phyloP scores from a whole-genome alignment of 2,797 vertebrate species.

The Apodemus agrarius region DNA sequence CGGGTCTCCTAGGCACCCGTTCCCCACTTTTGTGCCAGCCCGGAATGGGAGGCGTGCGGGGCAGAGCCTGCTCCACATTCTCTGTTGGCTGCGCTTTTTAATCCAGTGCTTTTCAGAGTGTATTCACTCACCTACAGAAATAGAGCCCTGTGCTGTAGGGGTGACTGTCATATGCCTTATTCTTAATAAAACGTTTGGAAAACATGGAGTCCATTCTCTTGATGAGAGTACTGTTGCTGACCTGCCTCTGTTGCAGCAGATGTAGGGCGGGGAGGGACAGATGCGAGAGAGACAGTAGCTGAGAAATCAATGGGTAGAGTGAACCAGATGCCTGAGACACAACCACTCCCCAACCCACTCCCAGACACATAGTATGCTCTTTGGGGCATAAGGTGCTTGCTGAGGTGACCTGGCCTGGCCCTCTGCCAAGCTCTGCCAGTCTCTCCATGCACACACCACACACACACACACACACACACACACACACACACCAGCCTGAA shows the following conservation, averaged over 20 bases:
- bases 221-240: background rate
- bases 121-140: constrained; percentile 77
- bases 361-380: background rate
- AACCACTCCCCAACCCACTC: too few species aligned
- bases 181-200: constrained; percentile 85
- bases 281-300: background rate
- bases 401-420: background rate
- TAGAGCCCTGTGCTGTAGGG: constrained; percentile 80
- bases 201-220: constrained; percentile 34
- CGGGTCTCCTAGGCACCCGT: background rate
- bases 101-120: constrained; percentile 83
- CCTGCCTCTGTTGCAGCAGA: background rate
- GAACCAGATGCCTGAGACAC: background rate
- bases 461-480: too few species aligned
- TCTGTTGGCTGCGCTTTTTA: constrained; percentile 81
- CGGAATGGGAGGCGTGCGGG: background rate
- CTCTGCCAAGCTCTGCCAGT: background rate
- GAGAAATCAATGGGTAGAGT: background rate
- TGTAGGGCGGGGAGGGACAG: background rate
- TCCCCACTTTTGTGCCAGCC: constrained; percentile 24
- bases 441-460: background rate
- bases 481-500: background rate
- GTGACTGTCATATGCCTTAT: constrained; percentile 83
- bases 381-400: background rate
- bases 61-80: constrained; percentile 69